A percentile compares a stretch with the other conserved stretches of the same genome.
Evolutionary conservation across 2,888 invertebrate genomes (phyloP).

Genomic region (Melangyna quadrimaculata): DNA sequence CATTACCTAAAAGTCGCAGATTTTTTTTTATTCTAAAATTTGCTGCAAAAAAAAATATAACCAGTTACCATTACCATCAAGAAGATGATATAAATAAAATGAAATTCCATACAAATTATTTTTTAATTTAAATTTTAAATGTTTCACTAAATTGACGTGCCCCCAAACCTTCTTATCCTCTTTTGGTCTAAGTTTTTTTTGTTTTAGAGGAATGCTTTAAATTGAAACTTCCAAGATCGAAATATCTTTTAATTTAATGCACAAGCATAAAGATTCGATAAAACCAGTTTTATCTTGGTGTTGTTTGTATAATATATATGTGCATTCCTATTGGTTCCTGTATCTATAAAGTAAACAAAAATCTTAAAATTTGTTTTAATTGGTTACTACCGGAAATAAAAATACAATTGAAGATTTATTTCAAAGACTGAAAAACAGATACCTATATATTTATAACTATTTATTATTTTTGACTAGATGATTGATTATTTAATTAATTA

Average conservation of each 20-base stretch:
- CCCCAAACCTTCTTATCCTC: background rate
- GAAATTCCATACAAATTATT: background rate
- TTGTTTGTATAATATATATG: no score
- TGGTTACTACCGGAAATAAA: background rate
- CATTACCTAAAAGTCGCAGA: background rate
- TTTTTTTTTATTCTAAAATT: background rate
- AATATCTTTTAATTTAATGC: conserved; percentile 2
- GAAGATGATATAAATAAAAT: background rate
- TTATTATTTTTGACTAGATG: background rate
- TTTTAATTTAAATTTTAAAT: background rate
- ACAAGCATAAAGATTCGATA: background rate
- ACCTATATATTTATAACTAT: background rate
- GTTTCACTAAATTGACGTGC: background rate
- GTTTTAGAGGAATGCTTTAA: background rate
- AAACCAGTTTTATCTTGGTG: conserved; percentile 1
- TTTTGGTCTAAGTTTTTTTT: background rate
- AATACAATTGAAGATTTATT: background rate
- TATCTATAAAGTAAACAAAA: background rate
- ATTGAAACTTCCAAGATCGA: background rate
- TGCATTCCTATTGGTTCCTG: background rate
- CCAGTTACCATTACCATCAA: background rate
- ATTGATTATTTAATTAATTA: background rate
- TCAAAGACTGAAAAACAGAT: background rate
- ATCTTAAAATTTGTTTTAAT: background rate
- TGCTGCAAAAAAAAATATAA: background rate